Percentiles rank a stretch among this genome's conserved stretches.
Evolutionary conservation across 2,888 invertebrate genomes (phyloP).

Genomic region (Sicus ferrugineus): DNA sequence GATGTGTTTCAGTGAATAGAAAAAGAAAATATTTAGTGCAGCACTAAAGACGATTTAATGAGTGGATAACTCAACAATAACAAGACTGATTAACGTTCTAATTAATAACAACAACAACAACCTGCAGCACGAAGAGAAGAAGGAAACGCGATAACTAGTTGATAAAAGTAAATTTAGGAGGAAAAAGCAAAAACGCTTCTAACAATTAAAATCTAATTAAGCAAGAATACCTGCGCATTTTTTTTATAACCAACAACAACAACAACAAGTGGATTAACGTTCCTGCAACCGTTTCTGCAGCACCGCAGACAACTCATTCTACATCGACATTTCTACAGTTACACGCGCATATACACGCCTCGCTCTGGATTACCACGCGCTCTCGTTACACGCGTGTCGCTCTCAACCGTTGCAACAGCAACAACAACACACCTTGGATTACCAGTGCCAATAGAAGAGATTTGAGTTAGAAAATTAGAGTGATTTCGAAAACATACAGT

Average conservation of each 20-base stretch:
- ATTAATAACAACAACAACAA: constrained; percentile 19
- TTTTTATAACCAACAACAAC: constrained; percentile 46
- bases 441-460: constrained; percentile 58
- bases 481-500: constrained; percentile 31
- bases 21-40: constrained; percentile 16
- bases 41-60: constrained; percentile 19
- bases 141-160: constrained; percentile 14
- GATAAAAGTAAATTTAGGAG: constrained; percentile 5
- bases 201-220: constrained; percentile 25
- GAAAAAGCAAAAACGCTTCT: constrained; percentile 1
- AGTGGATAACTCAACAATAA: constrained; percentile 20
- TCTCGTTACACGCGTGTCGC: constrained; percentile 8
- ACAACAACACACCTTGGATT: constrained; percentile 55
- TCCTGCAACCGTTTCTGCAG: constrained; percentile 48
- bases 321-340: constrained; percentile 30
- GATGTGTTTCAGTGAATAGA: constrained; percentile 27
- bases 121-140: not conserved
- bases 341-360: constrained; percentile 36
- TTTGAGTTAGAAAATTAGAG: constrained; percentile 15
- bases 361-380: constrained; percentile 8
- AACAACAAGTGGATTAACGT: constrained; percentile 59
- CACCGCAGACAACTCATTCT: constrained; percentile 15
- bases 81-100: constrained; percentile 37
- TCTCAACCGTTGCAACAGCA: constrained; percentile 37
- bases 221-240: constrained; percentile 49